A percentile compares a stretch with the other conserved stretches of the same genome.
Conservation (phyloP, 1,140 invertebrate species). For the Prorops nasuta region DNA sequence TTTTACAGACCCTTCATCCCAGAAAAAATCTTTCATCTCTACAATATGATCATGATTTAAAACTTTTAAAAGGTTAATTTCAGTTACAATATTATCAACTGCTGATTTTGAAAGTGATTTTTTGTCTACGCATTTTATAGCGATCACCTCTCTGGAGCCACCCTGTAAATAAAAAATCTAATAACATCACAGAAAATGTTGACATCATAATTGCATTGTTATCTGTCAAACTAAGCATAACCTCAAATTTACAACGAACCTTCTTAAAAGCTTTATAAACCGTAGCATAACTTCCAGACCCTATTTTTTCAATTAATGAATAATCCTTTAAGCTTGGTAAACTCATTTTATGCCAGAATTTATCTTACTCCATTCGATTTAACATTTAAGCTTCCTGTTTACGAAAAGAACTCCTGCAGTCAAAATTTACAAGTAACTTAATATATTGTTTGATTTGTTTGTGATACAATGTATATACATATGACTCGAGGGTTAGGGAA, state of each 20-base stretch:
- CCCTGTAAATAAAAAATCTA: background rate
- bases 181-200: too few relatives aligned
- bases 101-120: slow-evolving; percentile 70
- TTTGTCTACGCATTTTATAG: slow-evolving; percentile 83
- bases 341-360: too few relatives aligned
- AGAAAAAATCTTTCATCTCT: slow-evolving; percentile 79
- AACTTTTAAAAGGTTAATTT: slow-evolving; percentile 81
- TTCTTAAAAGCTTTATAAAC: slow-evolving; percentile 84
- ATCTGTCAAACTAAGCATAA: too few relatives aligned
- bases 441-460: too few relatives aligned
- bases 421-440: too few relatives aligned
- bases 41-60: slow-evolving; percentile 84
- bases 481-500: too few relatives aligned
- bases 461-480: too few relatives aligned
- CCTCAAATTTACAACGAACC: slow-evolving; percentile 55
- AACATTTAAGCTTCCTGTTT: too few relatives aligned
- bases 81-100: slow-evolving; percentile 79
- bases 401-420: too few relatives aligned
- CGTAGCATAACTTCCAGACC: slow-evolving; percentile 82
- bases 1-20: slow-evolving; percentile 66
- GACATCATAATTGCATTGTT: too few relatives aligned
- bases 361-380: too few relatives aligned
- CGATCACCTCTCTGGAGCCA: slow-evolving; percentile 56
- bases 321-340: slow-evolving; percentile 67
- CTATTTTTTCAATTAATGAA: slow-evolving; percentile 73